These are phyloP conservation scores for Laticauda laticaudata DNA, from an alignment of 2,113 vertebrate genomes.

Conservation along the genomic window DNA sequence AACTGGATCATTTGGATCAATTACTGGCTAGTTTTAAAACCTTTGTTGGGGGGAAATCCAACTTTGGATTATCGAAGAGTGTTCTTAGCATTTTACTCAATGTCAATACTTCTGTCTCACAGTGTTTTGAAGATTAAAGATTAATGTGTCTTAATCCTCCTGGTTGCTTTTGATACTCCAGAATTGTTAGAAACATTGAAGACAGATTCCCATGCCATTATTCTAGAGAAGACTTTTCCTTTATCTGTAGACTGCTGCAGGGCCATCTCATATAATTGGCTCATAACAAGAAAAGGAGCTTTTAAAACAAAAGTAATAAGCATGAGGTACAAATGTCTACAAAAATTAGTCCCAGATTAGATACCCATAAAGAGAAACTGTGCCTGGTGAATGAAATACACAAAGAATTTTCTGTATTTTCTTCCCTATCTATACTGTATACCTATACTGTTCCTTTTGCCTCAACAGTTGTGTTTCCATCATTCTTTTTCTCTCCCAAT, in stretches of 20 bases:
- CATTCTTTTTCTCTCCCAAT: background rate
- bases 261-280: background rate
- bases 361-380: background rate
- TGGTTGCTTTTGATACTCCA: background rate
- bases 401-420: background rate
- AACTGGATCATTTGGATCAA: background rate
- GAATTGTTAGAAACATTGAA: background rate
- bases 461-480: background rate
- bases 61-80: background rate
- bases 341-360: background rate
- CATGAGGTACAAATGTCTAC: background rate
- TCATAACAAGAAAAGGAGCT: background rate
- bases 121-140: background rate
- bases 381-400: background rate
- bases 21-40: background rate
- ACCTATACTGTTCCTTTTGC: background rate
- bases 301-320: background rate
- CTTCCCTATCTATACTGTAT: background rate
- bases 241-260: background rate
- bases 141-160: background rate
- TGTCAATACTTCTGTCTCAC: background rate
- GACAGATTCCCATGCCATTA: background rate
- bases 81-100: background rate
- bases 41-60: background rate
- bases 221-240: background rate